Evolutionary conservation across 2,113 vertebrate genomes (phyloP).

Genomic region (Rhadina sibilatrix): DNA sequence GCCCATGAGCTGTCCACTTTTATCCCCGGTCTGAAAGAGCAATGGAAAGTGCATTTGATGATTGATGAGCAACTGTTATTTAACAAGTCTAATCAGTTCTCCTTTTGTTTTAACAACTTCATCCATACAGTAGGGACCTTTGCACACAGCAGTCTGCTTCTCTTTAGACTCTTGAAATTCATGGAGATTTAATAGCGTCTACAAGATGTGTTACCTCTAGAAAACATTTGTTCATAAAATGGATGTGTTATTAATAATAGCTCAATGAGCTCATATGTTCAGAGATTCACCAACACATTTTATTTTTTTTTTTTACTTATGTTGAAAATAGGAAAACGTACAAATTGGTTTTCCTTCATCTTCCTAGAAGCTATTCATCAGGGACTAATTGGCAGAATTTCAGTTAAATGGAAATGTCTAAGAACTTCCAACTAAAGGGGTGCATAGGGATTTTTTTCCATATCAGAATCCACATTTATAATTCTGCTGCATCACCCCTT

Average conservation of each 20-base stretch:
- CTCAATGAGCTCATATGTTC: neutral
- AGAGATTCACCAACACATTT: neutral
- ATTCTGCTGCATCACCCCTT: neutral
- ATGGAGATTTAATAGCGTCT: neutral
- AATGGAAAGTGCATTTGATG: neutral
- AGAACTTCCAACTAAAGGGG: neutral
- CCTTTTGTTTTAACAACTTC: neutral
- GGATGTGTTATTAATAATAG: neutral
- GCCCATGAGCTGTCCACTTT: neutral
- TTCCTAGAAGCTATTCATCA: neutral
- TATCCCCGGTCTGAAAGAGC: neutral
- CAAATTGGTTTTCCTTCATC: neutral
- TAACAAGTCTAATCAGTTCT: neutral
- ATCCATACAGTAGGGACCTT: neutral
- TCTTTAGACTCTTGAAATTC: neutral
- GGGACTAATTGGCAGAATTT: neutral
- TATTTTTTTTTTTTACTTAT: neutral
- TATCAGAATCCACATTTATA: neutral
- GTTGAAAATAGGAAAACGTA: neutral
- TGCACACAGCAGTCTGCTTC: neutral
- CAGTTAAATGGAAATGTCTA: neutral
- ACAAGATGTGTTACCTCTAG: neutral
- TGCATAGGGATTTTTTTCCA: neutral
- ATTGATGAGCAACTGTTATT: neutral
- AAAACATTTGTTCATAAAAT: constrained; percentile 1